Evolutionary conservation across 2,113 vertebrate genomes (phyloP).

Genomic region (Empidonax traillii): DNA sequence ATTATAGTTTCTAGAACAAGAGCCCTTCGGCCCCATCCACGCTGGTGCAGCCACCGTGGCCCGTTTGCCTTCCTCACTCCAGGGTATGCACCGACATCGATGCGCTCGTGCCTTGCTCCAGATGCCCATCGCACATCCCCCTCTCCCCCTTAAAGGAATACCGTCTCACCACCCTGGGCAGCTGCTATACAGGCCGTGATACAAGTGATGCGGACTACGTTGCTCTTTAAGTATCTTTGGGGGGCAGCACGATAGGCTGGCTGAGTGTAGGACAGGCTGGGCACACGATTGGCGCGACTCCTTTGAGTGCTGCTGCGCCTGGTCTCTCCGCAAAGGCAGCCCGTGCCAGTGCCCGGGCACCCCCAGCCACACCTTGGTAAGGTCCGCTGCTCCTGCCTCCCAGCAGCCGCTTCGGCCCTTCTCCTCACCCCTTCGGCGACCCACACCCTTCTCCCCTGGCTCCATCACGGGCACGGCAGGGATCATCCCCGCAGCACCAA

Average conservation of each 20-base stretch:
- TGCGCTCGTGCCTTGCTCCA: background rate
- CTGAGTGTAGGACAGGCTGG: background rate
- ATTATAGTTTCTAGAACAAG: background rate
- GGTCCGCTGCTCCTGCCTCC: background rate
- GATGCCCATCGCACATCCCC: background rate
- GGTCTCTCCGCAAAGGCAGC: background rate
- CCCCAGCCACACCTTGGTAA: background rate
- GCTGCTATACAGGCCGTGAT: background rate
- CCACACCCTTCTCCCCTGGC: background rate
- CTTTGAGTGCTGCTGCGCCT: background rate
- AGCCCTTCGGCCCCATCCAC: background rate
- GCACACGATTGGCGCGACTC: background rate
- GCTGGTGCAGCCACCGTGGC: too few species aligned
- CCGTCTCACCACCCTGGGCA: background rate
- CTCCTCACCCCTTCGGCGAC: background rate
- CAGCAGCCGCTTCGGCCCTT: background rate
- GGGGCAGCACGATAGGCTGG: background rate
- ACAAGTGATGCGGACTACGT: background rate
- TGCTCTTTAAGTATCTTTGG: background rate
- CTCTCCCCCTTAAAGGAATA: background rate
- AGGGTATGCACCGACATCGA: rapidly evolving
- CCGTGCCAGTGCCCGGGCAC: background rate
- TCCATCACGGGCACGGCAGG: background rate
- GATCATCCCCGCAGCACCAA: background rate
- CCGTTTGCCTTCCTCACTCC: background rate